Percentiles rank a stretch among this genome's conserved stretches.
phyloP scores from a whole-genome alignment of 2,888 invertebrate genomes.

The Automeris io region DNA sequence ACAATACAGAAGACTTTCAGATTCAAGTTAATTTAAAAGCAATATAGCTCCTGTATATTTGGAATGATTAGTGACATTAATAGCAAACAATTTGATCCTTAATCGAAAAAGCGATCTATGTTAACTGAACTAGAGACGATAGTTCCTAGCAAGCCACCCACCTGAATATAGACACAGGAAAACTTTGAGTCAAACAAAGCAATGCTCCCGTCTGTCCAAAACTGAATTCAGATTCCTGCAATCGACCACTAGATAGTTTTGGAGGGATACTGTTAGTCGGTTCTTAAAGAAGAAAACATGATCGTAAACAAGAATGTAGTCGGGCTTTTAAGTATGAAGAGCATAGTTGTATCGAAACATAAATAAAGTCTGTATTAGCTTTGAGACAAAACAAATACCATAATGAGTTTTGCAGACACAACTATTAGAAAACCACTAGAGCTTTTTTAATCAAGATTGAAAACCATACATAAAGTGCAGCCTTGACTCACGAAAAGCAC shows the following conservation, averaged over 20 bases:
- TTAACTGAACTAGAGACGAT: not conserved
- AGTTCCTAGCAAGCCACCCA: conserved; percentile 49
- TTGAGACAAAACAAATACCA: conserved; percentile 8
- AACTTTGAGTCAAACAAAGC: conserved; percentile 85
- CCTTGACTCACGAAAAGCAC: conserved; percentile 63
- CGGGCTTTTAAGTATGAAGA: not conserved
- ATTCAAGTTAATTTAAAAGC: not conserved
- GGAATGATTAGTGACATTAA: not conserved
- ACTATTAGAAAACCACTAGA: conserved; percentile 30
- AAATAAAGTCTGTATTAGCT: conserved; percentile 3
- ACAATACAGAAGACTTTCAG: conserved; percentile 71
- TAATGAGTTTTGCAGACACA: conserved; percentile 25
- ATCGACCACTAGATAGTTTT: conserved; percentile 76
- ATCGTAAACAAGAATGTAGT: conserved; percentile 8
- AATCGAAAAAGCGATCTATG: not conserved
- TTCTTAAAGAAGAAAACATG: conserved; percentile 67
- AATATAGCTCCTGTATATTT: not conserved
- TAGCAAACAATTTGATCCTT: not conserved
- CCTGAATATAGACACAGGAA: conserved; percentile 86
- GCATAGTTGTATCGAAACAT: conserved; percentile 2
- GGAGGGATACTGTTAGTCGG: conserved; percentile 82
- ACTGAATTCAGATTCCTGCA: conserved; percentile 65
- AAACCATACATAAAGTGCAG: conserved; percentile 34
- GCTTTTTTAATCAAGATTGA: conserved; percentile 17
- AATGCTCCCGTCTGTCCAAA: conserved; percentile 58